A percentile compares a stretch with the other conserved stretches of the same genome.
These are phyloP conservation scores for Pundamilia nyererei DNA, from an alignment of 2,113 vertebrate species.

Conservation along the genomic window DNA sequence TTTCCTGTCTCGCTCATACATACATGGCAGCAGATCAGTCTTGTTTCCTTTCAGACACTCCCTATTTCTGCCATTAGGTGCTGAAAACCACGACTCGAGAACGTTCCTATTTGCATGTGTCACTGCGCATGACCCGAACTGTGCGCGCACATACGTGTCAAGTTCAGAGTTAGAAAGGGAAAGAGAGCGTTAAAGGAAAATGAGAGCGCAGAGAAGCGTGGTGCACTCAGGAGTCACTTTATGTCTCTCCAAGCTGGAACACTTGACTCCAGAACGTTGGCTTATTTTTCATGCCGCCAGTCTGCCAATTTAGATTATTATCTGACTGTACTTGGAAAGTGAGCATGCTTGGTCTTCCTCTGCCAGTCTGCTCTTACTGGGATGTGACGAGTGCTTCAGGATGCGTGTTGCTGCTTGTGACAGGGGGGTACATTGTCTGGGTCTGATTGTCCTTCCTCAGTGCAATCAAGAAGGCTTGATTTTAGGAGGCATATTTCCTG, in stretches of 20 bases:
- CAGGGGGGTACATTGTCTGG: constrained; percentile 34
- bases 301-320: constrained; percentile 44
- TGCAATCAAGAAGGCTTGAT: constrained; percentile 44
- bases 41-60: neutral
- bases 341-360: neutral
- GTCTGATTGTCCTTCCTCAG: constrained; percentile 53
- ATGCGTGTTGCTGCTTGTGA: neutral
- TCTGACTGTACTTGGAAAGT: constrained; percentile 30
- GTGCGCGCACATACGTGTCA: neutral
- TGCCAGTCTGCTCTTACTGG: constrained; percentile 23
- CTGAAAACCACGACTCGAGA: neutral
- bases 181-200: constrained; percentile 16
- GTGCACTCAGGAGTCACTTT: constrained; percentile 2
- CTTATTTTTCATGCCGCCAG: constrained; percentile 31
- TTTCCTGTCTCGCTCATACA: constrained; percentile 22
- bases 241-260: constrained; percentile 34
- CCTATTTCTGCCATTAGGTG: neutral
- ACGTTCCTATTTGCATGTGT: constrained; percentile 24
- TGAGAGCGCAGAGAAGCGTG: neutral
- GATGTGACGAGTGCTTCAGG: constrained; percentile 23
- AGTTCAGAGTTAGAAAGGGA: neutral
- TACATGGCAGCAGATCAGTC: constrained; percentile 40
- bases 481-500: constrained; percentile 29
- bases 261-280: constrained; percentile 30
- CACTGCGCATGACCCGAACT: neutral